Evolutionary conservation across 2,113 vertebrate species (phyloP), one percentile per base, ranked within the genome.

Genomic region (Eretmochelys imbricata): DNA sequence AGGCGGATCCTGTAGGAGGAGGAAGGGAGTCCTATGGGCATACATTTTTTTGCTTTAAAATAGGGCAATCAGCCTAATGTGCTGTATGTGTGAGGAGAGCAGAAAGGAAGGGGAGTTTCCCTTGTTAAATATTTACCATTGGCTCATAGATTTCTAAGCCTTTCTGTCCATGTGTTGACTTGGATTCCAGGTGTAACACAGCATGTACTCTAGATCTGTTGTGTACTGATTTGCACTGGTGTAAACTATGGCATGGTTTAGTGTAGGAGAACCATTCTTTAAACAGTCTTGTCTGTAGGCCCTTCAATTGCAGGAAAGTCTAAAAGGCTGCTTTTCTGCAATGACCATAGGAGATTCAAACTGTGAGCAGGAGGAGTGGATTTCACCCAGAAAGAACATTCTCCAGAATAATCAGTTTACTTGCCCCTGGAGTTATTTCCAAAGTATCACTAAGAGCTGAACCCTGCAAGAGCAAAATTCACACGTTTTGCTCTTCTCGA

Each of bases 401-500:
- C 82, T 91, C 27, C 69, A 87, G 35, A 4, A 17, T 25, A 78
- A 29, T 57, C 80, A 46, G 90, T 54, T 27, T 22, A 6, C 4
- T 69, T 50, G 35, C 19, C 82, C n/a, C 1, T 24, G 0, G 80
- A 81, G 22, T 25, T 38, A 3, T 53, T 87, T 25, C 24, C 0
- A 0, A 9, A 7, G 0, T 46, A 46, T 20, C 13, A 38, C 53
- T 53, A 59, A n/a, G 46, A 76, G 14, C 27, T 54, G 83, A 69
- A 59, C 0, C 0, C 35, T 49, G 57, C 50, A 11, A 38, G 87
- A 2, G 35, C 5, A 90, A 53, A 1, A 2, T 38, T 6, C 29
- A 0, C 0, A 0, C 8, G 1, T 85, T 89, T 46, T 79, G 0
- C 13, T 6, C 5, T 5, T 84, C n/a, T 2, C 13, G 1, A 69